Evolutionary conservation across 2,888 invertebrate species (phyloP).

Genomic region (Chrysolina americana): DNA sequence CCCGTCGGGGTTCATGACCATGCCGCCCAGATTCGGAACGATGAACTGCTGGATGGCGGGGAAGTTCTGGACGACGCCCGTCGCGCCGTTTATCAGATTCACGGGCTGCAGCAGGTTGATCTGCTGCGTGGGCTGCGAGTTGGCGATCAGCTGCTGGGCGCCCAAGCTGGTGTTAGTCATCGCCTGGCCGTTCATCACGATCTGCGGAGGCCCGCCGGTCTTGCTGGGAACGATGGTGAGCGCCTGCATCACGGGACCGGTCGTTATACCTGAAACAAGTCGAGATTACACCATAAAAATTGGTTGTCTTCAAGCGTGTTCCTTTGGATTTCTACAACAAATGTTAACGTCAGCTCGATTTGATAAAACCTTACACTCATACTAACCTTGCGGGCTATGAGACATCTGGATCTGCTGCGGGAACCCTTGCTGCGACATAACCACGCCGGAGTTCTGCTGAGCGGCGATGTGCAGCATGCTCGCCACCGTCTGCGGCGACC

Average conservation of each 20-base stretch:
- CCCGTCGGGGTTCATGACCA: constrained; percentile 86
- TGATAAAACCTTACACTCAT: no score
- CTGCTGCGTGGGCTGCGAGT: constrained; percentile 71
- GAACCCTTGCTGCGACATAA: constrained; percentile 74
- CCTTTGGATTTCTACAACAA: no score
- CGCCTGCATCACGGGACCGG: constrained; percentile 82
- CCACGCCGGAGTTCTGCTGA: constrained; percentile 76
- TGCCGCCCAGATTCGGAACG: constrained; percentile 83
- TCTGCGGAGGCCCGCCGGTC: constrained; percentile 80
- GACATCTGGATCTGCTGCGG: constrained; percentile 83
- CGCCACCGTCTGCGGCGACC: constrained; percentile 78
- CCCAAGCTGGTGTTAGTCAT: constrained; percentile 73
- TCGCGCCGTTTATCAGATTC: constrained; percentile 81
- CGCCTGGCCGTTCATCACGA: constrained; percentile 83
- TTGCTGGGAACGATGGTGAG: constrained; percentile 85
- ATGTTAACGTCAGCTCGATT: no score
- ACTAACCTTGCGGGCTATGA: constrained; percentile 74
- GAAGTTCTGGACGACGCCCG: constrained; percentile 81
- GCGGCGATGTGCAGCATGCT: constrained; percentile 80
- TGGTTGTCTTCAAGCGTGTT: no score
- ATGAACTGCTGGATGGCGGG: constrained; percentile 88
- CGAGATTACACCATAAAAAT: no score
- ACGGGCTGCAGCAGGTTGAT: constrained; percentile 87
- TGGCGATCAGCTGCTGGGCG: constrained; percentile 79
- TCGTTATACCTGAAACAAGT: constrained; percentile 69